Base-by-base conservation (phyloP, 2,113 vertebrate species). In the Melanerpes aurifrons region DNA sequence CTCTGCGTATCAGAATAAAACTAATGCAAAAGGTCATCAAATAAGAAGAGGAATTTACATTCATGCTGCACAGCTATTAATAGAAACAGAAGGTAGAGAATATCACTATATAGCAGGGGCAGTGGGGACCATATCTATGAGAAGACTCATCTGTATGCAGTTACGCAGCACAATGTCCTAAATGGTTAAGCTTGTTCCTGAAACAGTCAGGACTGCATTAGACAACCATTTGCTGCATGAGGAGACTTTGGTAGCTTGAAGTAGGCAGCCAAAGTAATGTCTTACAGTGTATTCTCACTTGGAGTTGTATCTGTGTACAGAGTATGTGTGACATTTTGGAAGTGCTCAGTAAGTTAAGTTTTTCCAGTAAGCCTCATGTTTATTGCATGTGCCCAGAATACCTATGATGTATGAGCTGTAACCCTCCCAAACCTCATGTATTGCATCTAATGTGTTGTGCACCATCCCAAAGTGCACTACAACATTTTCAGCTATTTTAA, bases 201-300 rank as follows among this genome's bases (percentile, higher is more conserved):
- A 21, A 62, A 50, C 9, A 48, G 22, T 24, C 28, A 40, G 6
- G 15, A 47, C 61, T 69, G 9, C 69, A 15, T 28, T 72, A 72
- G 13, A 28, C 47, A n/a, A 6, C 22, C 40, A 1, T 54, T 72
- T 76, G 12, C 15, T 0, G 0, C 68, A 53, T 15, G 13, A 6
- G 12, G 7, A 71, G 21, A 88, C 11, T 77, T 93, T 69, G 70
- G 3, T 71, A 47, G 47, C 12, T 81, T 61, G 21, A 10, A 19
- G 20, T 31, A 6, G 11, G 15, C 72, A 94, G 84, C 8, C 11
- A 62, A 73, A 82, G 72, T 47, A 71, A 77, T 26, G 7, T 75
- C 26, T 72, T 17, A 48, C 4, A 5, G 15, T 0, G 0, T 89
- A 9, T 79, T 54, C 56, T 35, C 5, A 37, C 31, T n/a, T 3